Base-by-base conservation (phyloP, 2,113 vertebrate genomes). In the Crocuta crocuta region DNA sequence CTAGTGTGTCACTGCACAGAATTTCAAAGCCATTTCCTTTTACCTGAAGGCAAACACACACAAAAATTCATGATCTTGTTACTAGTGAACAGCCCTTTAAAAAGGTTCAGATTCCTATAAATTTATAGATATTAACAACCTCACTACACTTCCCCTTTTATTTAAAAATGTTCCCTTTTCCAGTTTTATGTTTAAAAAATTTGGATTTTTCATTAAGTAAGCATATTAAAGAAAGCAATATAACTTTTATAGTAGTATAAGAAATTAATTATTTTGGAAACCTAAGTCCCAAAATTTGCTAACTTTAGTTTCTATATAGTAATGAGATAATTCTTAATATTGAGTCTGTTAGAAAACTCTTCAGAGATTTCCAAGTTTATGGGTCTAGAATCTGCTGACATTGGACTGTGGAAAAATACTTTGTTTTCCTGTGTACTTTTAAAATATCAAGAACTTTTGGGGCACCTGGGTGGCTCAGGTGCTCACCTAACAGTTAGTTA, bases 211-310 rank as follows among this genome's bases (percentile, higher is more conserved):
- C 15, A 83, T 93, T 4, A 5, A 6, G 13, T 96, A 50, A 90
- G 3, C 45, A 39, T 66, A 43, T 68, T 53, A 92, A 63, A 71
- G 96, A 83, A 70, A 68, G n/a, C 39, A 63, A 0, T 53, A 16
- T 63, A 76, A 31, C 9, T 45, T 78, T 50, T 78, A 76, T 31
- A 78, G 45, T 78, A 78, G 45, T 50, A 17, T 80, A n/a, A 92
- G 68, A 79, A 83, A 89, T 71, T 45, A 63, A 12, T 70, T 93
- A 15, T 95, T 97, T 28, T 94, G 80, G 35, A 87, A 63, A 45
- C 58, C 39, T 6, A 76, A 76, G 23, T 74, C 91, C 39, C 19
- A 55, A 85, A 81, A 43, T 87, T 94, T 96, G 48, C 5, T 80
- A 74, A 73, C 17, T 95, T 93, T 96, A 71, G 0, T 92, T 73